Base-by-base conservation (phyloP, 2,888 invertebrate species). In the Clitarchus hookeri region DNA sequence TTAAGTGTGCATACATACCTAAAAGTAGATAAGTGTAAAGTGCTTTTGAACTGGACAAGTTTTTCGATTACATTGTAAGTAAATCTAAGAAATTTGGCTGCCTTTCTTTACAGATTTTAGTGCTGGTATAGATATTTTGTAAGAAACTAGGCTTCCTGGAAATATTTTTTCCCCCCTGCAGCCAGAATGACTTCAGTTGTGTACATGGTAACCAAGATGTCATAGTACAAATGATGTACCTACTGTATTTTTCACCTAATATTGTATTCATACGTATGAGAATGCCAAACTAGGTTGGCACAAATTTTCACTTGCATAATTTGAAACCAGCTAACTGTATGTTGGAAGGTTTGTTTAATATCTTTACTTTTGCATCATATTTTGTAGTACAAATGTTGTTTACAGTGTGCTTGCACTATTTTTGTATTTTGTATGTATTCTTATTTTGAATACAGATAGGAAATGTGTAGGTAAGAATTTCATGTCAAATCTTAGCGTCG, bases 21-120 rank as follows among this genome's bases (percentile, higher is more conserved):
- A 83, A 44, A 44, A 44, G 83, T 83, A 83, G 83, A 83, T 83
- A 11, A 48, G 25, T 83, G 83, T 83, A 83, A 36, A 83, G 44
- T 83, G 83, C 83, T 83, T 83, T 83, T 83, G 83, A 48, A 48
- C 83, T n/a, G n/a, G n/a, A 65, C 6, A 65, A 8, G 65, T 65
- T 65, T 65, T 65, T 19, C 0, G 65, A 65, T 23, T 65, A 19
- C 65, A 65, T 8, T 65, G 11, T 65, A n/a, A 23, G 8, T 65
- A n/a, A 65, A 19, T n/a, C n/a, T 6, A 19, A 23, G 23, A 65
- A n/a, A 19, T 65, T 65, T 65, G 23, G n/a, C 65, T 65, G 65
- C 65, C 36, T 36, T 65, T 11, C 12, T 65, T 23, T 11, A n/a
- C 65, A 53, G 53, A n/a, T 65, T 65, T n/a, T 65, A 23, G 65